Conservation (phyloP, 2,888 invertebrate species). For the Ryuthela nishihirai region DNA sequence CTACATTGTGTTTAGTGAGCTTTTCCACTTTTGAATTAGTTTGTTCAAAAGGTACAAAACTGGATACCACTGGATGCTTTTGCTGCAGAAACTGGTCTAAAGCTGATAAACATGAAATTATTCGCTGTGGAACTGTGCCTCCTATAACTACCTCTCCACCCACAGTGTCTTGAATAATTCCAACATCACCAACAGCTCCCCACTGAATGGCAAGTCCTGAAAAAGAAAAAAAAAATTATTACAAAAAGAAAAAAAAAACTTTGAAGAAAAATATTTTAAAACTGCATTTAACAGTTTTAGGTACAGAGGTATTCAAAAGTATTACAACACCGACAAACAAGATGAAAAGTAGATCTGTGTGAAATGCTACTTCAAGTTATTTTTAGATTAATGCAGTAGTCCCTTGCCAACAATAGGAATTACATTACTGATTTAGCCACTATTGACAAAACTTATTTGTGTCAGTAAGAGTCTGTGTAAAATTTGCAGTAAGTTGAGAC, state of each 20-base stretch:
- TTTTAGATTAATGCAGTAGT: no score
- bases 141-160: slow-evolving; percentile 83
- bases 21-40: slow-evolving; percentile 54
- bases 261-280: no score
- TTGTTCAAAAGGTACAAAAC: slow-evolving; percentile 85
- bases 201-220: slow-evolving; percentile 81
- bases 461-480: no score
- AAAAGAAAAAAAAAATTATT: slow-evolving; percentile 1
- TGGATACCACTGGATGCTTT: slow-evolving; percentile 75
- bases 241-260: neutral
- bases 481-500: no score
- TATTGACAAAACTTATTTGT: no score
- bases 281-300: no score
- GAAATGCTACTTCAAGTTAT: no score
- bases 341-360: no score
- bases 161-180: slow-evolving; percentile 83
- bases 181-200: slow-evolving; percentile 98
- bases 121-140: slow-evolving; percentile 92
- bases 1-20: slow-evolving; percentile 46
- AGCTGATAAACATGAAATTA: slow-evolving; percentile 84
- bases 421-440: no score
- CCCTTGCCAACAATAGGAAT: no score
- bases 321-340: no score
- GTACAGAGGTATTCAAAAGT: no score
- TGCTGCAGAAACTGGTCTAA: slow-evolving; percentile 88